Conservation (phyloP, 2,113 vertebrate genomes). For the Cairina moschata region DNA sequence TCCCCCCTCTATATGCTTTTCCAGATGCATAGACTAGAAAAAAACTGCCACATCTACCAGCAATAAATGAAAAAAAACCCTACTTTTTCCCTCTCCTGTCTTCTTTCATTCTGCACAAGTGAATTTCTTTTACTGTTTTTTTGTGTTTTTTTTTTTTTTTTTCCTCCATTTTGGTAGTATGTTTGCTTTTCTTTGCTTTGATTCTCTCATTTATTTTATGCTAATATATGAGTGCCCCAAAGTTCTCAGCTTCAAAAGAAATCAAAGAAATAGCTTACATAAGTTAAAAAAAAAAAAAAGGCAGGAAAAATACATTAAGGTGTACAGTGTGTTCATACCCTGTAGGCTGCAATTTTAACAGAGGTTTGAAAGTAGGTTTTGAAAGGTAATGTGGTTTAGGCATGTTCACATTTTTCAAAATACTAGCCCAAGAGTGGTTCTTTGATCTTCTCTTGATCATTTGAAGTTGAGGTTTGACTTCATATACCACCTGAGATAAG, state of each 20-base stretch:
- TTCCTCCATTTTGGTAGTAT: not conserved
- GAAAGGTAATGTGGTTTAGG: not conserved
- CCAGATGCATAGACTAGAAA: not conserved
- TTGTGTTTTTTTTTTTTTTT: not conserved
- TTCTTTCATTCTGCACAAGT: not conserved
- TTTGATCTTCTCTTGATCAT: constrained; percentile 55
- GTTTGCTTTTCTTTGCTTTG: constrained; percentile 12
- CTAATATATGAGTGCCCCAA: not conserved
- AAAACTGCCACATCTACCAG: not conserved
- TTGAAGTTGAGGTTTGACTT: not conserved
- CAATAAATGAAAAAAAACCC: not conserved
- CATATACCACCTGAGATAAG: not conserved
- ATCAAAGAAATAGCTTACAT: not conserved
- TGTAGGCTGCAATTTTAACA: constrained; percentile 24
- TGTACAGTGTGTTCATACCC: not conserved
- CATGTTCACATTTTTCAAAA: not conserved
- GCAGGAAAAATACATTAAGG: not conserved
- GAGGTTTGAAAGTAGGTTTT: not conserved
- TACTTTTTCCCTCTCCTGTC: not conserved
- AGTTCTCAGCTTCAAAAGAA: constrained; percentile 14
- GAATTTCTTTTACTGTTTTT: not conserved
- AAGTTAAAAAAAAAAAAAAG: not conserved
- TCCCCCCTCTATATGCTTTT: not conserved
- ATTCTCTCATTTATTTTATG: constrained; percentile 31
- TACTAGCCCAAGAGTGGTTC: not conserved